phyloP scores from a whole-genome alignment of 2,888 invertebrate genomes.

The Caenorhabditis sp. region DNA sequence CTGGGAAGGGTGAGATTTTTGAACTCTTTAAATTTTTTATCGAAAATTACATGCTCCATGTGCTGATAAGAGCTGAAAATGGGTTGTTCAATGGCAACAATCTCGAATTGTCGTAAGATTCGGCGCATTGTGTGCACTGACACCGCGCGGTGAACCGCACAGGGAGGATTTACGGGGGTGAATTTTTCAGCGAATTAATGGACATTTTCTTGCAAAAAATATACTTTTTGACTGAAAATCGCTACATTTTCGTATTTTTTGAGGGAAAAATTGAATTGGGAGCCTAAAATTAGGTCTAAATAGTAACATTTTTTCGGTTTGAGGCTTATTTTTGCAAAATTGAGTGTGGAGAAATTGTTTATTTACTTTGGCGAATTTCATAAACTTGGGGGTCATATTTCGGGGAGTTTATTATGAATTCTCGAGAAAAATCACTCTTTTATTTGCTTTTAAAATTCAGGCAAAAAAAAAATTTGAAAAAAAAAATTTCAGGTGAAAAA shows the following conservation, averaged over 20 bases:
- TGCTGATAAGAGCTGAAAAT: background rate
- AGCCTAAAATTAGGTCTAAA: no score
- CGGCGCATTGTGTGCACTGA: conserved; percentile 8
- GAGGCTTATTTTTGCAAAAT: no score
- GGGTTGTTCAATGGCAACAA: background rate
- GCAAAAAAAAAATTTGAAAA: no score
- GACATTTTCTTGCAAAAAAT: no score
- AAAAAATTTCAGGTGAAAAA: no score
- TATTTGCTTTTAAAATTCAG: conserved; percentile 1
- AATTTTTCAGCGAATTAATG: background rate
- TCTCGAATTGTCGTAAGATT: conserved; percentile 24
- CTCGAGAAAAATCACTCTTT: background rate
- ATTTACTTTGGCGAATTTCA: background rate
- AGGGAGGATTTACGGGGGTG: conserved; percentile 35
- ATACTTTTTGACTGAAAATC: background rate
- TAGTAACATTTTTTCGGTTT: no score
- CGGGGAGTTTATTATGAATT: background rate
- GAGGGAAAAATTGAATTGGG: no score
- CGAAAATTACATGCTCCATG: background rate
- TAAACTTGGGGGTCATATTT: conserved; percentile 1
- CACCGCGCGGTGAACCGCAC: conserved; percentile 30
- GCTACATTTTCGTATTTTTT: background rate
- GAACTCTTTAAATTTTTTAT: background rate
- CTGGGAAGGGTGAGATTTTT: conserved; percentile 32
- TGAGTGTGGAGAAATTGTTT: no score